These are phyloP conservation scores for Polydrusus tereticollis DNA, from an alignment of 2,888 invertebrate species.

Conservation along the genomic window DNA sequence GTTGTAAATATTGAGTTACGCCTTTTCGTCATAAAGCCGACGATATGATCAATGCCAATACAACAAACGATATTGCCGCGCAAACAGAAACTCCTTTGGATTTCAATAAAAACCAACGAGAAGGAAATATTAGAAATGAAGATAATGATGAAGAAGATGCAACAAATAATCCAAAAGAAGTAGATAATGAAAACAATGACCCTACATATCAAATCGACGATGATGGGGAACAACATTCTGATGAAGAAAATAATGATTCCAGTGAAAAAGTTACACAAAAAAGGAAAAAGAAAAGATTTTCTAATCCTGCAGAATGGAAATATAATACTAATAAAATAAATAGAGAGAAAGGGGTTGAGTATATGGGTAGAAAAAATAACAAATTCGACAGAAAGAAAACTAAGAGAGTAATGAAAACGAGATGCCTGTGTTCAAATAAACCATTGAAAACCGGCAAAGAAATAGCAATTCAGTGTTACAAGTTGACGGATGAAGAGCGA, in stretches of 20 bases:
- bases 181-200: conserved; percentile 33
- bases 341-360: background rate
- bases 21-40: too few relatives aligned
- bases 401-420: background rate
- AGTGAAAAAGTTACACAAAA: conserved; percentile 6
- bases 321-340: background rate
- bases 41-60: conserved; percentile 26
- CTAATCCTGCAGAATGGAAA: conserved; percentile 3
- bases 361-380: background rate
- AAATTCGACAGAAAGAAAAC: background rate
- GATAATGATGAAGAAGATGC: conserved; percentile 5
- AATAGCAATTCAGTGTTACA: background rate
- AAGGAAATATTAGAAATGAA: conserved; percentile 7
- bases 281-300: background rate
- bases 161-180: background rate
- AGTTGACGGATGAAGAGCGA: background rate
- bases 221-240: conserved; percentile 24
- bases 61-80: conserved; percentile 29
- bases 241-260: conserved; percentile 23
- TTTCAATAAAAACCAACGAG: conserved; percentile 3
- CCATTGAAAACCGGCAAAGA: background rate
- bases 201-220: conserved; percentile 27
- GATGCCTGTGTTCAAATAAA: background rate
- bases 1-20: too few relatives aligned
- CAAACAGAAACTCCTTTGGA: conserved; percentile 13